Evolutionary conservation across 2,797 vertebrate genomes (phyloP), one percentile per base, ranked within the genome.

Genomic region (Rhinella marina): DNA sequence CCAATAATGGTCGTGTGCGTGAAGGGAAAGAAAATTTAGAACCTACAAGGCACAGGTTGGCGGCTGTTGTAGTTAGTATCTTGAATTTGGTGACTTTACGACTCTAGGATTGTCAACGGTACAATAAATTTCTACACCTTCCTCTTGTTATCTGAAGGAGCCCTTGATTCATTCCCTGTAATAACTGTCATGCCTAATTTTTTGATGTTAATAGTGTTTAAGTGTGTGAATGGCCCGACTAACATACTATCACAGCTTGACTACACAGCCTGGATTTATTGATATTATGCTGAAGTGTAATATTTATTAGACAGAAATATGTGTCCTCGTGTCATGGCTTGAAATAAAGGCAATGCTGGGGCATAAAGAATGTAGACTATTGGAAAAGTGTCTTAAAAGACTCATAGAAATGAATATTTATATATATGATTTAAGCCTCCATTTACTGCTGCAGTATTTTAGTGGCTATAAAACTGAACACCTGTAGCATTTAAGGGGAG

Each of bases 241-340:
- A 84, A 81, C 75, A 84, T 57, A 79, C 48, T 72, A 84, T 85
- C 76, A 64, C 57, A 85, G 82, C 76, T 72, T 66, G 1, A 41
- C 61, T 88, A 78, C 66, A 32, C 64, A 25, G 73, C 14, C 41
- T 72, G 76, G 64, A 88, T 88, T 88, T 88, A 88, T 88, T 84
- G 72, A 88, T 88, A 84, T 88, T 84, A 62, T 84, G 84, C 81
- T n/a, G 48, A 70, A 61, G 70, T 79, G 87, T 70, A 88, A 83
- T 88, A 88, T 88, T 88, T 88, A 88, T 88, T 72, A 57, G 87
- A 88, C 82, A 88, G 87, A 77, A 84, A 88, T 88, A 84, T 80
- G 81, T 88, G 87, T 88, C 56, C 66, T 85, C 23, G 1, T 88
- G 87, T 84, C 87, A 88, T 17, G 11, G 82, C 54, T 52, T 85